Evolutionary conservation across 2,888 invertebrate species (phyloP).

Genomic region (Gastracanthus pulcherrimus): DNA sequence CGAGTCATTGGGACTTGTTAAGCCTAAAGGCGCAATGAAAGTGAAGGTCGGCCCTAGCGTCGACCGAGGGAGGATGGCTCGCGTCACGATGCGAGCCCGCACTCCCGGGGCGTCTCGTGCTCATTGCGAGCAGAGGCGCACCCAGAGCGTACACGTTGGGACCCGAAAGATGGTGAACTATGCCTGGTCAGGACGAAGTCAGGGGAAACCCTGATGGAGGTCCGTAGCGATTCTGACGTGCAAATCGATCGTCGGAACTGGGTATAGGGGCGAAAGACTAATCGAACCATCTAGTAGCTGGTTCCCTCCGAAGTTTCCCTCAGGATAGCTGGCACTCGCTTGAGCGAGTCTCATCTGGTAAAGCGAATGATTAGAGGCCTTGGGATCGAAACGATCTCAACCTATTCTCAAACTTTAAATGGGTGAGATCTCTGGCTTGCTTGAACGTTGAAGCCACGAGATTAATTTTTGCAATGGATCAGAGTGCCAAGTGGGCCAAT

Average conservation of each 20-base stretch:
- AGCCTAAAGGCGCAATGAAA: too few relatives aligned
- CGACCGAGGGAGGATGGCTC: too few relatives aligned
- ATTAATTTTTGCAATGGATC: conserved; percentile 75
- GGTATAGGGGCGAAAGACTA: conserved; percentile 81
- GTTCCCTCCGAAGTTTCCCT: conserved; percentile 67
- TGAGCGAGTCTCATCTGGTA: conserved; percentile 79
- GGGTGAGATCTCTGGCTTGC: conserved; percentile 84
- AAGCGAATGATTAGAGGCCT: conserved; percentile 87
- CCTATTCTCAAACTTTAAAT: conserved; percentile 89
- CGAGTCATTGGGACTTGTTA: too few relatives aligned
- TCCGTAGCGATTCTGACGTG: conserved; percentile 87
- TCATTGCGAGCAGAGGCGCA: conserved; percentile 77
- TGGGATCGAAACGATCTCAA: conserved; percentile 85
- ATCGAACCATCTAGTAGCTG: conserved; percentile 70
- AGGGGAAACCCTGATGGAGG: conserved; percentile 86
- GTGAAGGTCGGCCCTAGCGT: too few relatives aligned
- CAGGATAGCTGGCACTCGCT: conserved; percentile 74
- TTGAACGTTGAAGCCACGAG: conserved; percentile 79
- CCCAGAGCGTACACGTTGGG: conserved; percentile 84
- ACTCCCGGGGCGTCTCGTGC: conserved; percentile 80
- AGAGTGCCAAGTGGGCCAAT: conserved; percentile 85
- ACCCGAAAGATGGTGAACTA: conserved; percentile 84
- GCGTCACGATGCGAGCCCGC: too few relatives aligned
- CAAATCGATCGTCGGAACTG: conserved; percentile 85
- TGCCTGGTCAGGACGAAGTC: conserved; percentile 85